A percentile compares a stretch with the other conserved stretches of the same genome.
phyloP scores from a whole-genome alignment of 2,113 vertebrate species.

The Eudyptes chrysolophus region DNA sequence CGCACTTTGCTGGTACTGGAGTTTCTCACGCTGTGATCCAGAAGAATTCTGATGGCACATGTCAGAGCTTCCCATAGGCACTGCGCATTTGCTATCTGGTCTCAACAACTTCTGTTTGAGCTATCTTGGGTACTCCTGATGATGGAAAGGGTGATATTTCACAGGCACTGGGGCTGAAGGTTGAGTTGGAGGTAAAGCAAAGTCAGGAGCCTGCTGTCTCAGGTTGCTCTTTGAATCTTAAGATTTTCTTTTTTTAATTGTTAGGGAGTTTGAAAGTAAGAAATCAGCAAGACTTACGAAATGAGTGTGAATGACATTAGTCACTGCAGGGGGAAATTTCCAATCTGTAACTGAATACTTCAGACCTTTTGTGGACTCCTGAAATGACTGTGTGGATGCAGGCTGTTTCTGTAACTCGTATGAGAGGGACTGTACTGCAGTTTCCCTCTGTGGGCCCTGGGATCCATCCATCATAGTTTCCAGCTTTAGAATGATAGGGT shows the following conservation, averaged over 20 bases:
- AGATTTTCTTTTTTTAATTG: neutral
- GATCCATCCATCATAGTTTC: constrained; percentile 34
- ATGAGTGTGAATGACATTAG: constrained; percentile 11
- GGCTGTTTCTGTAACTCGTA: constrained; percentile 24
- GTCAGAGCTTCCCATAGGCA: neutral
- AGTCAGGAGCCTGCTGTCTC: neutral
- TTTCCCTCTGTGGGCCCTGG: constrained; percentile 10
- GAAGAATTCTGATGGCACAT: neutral
- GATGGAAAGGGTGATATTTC: neutral
- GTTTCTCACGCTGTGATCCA: neutral
- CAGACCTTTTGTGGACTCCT: constrained; percentile 22
- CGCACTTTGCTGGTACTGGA: neutral
- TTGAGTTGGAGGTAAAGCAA: neutral
- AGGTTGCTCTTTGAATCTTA: constrained; percentile 10
- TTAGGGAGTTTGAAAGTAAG: constrained; percentile 29
- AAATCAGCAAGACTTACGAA: constrained; percentile 48
- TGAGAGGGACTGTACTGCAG: neutral
- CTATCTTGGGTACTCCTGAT: neutral
- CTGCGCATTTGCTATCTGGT: neutral
- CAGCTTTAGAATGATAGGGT: neutral
- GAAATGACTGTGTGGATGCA: constrained; percentile 42
- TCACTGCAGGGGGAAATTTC: constrained; percentile 5
- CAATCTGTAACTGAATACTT: constrained; percentile 24
- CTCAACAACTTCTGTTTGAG: neutral
- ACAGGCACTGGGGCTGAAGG: neutral